Evolutionary conservation across 1,140 invertebrate species (phyloP).

Genomic region (Anastrepha obliqua): DNA sequence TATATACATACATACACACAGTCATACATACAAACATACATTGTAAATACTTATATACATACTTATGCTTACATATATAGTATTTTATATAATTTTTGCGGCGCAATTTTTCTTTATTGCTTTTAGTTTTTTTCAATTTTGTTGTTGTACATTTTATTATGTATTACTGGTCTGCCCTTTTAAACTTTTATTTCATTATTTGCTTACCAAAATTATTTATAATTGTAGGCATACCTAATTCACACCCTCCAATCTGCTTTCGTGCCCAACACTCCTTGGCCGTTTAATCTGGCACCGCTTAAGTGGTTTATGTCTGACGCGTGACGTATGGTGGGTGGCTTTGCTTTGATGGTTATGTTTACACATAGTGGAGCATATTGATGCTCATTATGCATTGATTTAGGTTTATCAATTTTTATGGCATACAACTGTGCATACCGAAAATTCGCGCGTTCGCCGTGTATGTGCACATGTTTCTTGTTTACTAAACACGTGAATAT

Average conservation of each 20-base stretch:
- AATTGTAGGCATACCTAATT: no score
- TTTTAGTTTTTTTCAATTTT: neutral
- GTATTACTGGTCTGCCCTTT: no score
- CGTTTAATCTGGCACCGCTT: neutral
- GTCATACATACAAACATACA: no score
- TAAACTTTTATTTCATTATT: no score
- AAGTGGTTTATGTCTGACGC: neutral
- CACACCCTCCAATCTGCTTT: neutral
- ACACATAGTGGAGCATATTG: neutral
- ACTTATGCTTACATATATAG: no score
- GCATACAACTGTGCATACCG: neutral
- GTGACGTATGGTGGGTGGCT: slow-evolving; percentile 24
- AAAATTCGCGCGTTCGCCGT: neutral
- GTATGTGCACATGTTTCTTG: neutral
- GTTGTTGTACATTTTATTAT: no score
- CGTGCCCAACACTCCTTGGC: neutral
- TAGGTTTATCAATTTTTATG: neutral
- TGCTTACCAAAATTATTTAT: no score
- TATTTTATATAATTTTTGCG: neutral
- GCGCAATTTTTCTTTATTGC: slow-evolving; percentile 19
- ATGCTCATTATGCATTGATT: slow-evolving; percentile 14
- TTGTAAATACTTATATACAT: no score
- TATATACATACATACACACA: no score
- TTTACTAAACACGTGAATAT: neutral
- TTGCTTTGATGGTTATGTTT: neutral